Base-by-base conservation (phyloP, 2,113 vertebrate genomes). In the Agapornis roseicollis region DNA sequence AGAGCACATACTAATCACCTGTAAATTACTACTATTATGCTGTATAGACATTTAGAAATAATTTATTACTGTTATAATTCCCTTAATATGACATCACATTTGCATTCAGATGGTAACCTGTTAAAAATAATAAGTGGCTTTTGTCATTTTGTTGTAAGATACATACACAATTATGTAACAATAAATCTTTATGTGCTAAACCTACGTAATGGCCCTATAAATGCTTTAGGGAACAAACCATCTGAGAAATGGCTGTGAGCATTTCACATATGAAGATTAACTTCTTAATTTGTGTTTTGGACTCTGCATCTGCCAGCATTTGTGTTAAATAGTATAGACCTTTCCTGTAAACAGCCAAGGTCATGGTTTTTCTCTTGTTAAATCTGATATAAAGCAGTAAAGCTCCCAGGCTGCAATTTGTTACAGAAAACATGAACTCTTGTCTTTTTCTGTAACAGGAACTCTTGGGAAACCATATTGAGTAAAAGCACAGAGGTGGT, bases 401-500 rank as follows among this genome's bases (percentile, higher is more conserved):
- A 89, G n/a, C 71, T 94, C 76, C 85, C 53, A 76, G 76, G 78
- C 79, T 95, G 91, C 81, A 93, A 60, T 94, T 95, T 96, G 93
- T 82, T 93, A 82, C 50, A 73, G 80, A 44, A 68, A 71, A 79
- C 69, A 65, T 94, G 70, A 93, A 94, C 92, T 96, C 33, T 9
- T 94, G 83, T 97, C 69, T 97, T 93, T 95, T 97, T 97, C 93
- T 27, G 9, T 97, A 96, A 97, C 96, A 99, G 99, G 84, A 99
- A 97, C 44, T 99, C 99, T 4, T 99, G 99, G 99, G 99, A 99
- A 98, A 98, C 97, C 74, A 98, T 99, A 94, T 99, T 99, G 97
- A 99, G 94, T 95, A 99, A 98, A 98, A 98, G 98, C 98, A 98
- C 98, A 4, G 99, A 99, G 93, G 93, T 98, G 87, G 97, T 99